Conservation (phyloP, 2,888 invertebrate species). For the Drosophila colorata region DNA sequence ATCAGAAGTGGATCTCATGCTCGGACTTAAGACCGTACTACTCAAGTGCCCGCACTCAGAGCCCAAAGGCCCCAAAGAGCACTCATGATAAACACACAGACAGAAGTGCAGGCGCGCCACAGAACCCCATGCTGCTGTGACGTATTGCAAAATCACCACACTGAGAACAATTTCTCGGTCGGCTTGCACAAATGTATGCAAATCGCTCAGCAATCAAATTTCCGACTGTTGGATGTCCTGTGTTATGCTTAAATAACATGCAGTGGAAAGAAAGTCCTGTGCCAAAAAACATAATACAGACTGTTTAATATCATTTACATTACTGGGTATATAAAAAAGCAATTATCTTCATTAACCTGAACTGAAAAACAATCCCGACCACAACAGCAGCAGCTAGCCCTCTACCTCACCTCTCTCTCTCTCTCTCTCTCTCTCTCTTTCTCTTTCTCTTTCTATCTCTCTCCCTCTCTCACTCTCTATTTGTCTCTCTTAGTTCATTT, state of each 20-base stretch:
- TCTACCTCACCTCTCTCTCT: neutral
- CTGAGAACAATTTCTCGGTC: slow-evolving; percentile 8
- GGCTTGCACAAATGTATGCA: neutral
- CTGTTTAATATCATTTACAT: neutral
- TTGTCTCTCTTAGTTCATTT: slow-evolving; percentile 36
- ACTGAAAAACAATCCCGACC: slow-evolving; percentile 16
- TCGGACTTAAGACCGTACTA: slow-evolving; percentile 40
- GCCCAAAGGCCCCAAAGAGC: slow-evolving; percentile 56
- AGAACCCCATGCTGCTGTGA: slow-evolving; percentile 25
- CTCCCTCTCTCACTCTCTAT: neutral
- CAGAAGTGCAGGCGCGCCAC: slow-evolving; percentile 42
- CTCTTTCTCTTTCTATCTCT: neutral
- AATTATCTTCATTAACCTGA: slow-evolving; percentile 10
- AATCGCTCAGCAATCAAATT: neutral
- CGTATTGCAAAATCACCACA: slow-evolving; percentile 21
- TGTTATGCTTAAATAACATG: no score
- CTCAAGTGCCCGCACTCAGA: slow-evolving; percentile 59
- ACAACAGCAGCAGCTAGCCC: slow-evolving; percentile 6
- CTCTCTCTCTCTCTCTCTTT: no score
- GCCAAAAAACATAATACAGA: no score
- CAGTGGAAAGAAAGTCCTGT: no score
- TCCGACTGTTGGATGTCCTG: neutral
- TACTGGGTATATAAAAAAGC: slow-evolving; percentile 13
- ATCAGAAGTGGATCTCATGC: slow-evolving; percentile 32
- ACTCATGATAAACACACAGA: slow-evolving; percentile 71